phyloP scores from a whole-genome alignment of 1,140 invertebrate species.

The Drosophila kohkoa region DNA sequence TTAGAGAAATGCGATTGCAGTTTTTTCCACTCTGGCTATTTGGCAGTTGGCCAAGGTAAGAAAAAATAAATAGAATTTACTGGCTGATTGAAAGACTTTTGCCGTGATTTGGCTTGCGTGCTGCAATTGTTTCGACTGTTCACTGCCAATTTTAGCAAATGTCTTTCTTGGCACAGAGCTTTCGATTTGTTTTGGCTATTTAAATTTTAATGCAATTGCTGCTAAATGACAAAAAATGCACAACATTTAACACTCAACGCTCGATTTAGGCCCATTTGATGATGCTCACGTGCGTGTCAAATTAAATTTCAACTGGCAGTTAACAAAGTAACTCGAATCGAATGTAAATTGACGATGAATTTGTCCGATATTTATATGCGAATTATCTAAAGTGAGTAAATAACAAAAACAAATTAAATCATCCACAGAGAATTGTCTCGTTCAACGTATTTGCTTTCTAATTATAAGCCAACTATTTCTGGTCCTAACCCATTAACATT shows the following conservation, averaged over 20 bases:
- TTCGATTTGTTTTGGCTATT: conserved; percentile 50
- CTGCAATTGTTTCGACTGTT: conserved; percentile 14
- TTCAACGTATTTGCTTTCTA: conserved; percentile 10
- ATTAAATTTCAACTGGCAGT: conserved; percentile 32
- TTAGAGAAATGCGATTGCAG: conserved; percentile 32
- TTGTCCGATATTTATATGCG: background rate
- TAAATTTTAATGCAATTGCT: conserved; percentile 58
- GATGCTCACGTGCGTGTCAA: conserved; percentile 41
- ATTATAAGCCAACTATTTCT: conserved; percentile 54
- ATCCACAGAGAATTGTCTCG: background rate
- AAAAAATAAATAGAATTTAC: conserved; percentile 24
- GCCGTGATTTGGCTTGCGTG: conserved; percentile 41
- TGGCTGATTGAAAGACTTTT: conserved; percentile 48
- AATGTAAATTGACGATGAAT: background rate
- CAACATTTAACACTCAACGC: background rate
- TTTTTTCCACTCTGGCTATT: conserved; percentile 14
- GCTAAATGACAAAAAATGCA: conserved; percentile 30
- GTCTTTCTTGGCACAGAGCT: conserved; percentile 53
- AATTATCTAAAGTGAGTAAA: background rate
- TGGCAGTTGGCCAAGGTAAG: conserved; percentile 39
- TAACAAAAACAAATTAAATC: background rate
- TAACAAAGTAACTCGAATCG: conserved; percentile 32
- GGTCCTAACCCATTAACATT: conserved; percentile 63
- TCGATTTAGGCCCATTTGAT: conserved; percentile 12
- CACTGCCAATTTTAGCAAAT: conserved; percentile 54